A percentile compares a stretch with the other conserved stretches of the same genome.
phyloP scores from a whole-genome alignment of 2,888 invertebrate species.

The Boloria euphrosyne region DNA sequence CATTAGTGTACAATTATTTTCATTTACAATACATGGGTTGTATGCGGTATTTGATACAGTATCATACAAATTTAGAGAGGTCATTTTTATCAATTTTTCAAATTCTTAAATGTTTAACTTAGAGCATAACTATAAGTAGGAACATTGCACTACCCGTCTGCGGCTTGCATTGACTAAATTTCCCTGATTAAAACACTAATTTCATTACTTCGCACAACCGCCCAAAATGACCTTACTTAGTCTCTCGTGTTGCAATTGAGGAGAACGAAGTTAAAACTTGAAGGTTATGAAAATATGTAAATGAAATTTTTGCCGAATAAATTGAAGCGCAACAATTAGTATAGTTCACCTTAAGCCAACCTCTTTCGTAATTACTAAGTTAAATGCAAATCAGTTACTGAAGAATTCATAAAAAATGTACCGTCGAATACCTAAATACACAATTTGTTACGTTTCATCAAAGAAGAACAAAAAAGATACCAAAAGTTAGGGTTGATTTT shows the following conservation, averaged over 20 bases:
- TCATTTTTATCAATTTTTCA: conserved; percentile 3
- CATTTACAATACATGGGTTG: too few species aligned
- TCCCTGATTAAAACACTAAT: conserved; percentile 63
- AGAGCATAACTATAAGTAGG: conserved; percentile 9
- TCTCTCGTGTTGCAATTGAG: conserved; percentile 2
- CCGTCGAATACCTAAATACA: conserved; percentile 47
- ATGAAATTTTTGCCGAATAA: conserved; percentile 35
- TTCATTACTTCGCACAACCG: conserved; percentile 51
- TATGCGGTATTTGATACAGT: too few species aligned
- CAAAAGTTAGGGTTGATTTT: conserved; percentile 54
- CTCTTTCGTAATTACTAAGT: conserved; percentile 47
- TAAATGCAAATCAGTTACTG: conserved; percentile 66
- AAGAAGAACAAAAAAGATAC: conserved; percentile 43
- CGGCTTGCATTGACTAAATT: conserved; percentile 59
- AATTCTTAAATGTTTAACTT: conserved; percentile 12
- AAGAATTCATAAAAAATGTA: conserved; percentile 56
- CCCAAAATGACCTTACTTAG: conserved; percentile 9
- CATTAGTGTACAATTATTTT: too few species aligned
- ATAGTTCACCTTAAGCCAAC: conserved; percentile 38
- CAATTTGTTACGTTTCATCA: conserved; percentile 50
- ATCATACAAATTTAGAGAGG: too few species aligned
- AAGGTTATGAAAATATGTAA: conserved; percentile 34
- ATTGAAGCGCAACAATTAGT: conserved; percentile 28
- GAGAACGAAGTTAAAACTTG: conserved; percentile 14
- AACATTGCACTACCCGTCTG: conserved; percentile 39